These are phyloP conservation scores for Scaptomyza polygonia DNA, from an alignment of 2,888 invertebrate species.

Conservation along the genomic window DNA sequence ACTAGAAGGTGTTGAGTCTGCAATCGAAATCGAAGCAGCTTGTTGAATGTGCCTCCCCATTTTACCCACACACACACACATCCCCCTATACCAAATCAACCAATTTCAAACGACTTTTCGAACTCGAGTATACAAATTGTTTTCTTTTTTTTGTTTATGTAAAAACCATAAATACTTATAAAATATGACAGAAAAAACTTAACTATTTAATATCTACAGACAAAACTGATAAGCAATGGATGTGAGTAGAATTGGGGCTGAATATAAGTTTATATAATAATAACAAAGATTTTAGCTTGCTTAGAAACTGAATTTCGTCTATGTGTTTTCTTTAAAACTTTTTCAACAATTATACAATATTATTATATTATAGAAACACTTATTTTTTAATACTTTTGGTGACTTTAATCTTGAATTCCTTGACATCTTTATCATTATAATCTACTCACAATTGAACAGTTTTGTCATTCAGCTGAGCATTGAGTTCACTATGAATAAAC, in stretches of 20 bases:
- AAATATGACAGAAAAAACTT: slow-evolving; percentile 25
- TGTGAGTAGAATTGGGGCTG: background rate
- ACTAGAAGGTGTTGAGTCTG: slow-evolving; percentile 7
- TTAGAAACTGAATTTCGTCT: too few species aligned
- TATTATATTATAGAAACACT: too few species aligned
- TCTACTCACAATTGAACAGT: slow-evolving; percentile 13
- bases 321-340: too few species aligned
- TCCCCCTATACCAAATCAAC: background rate
- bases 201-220: slow-evolving; percentile 11
- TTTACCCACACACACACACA: background rate
- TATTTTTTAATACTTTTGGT: too few species aligned
- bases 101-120: background rate
- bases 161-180: slow-evolving; percentile 36
- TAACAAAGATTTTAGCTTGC: too few species aligned
- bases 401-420: background rate
- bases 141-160: slow-evolving; percentile 49
- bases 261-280: too few species aligned
- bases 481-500: slow-evolving; percentile 5
- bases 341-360: too few species aligned
- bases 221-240: slow-evolving; percentile 12
- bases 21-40: slow-evolving; percentile 13
- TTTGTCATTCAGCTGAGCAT: slow-evolving; percentile 18
- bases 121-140: slow-evolving; percentile 28
- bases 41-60: slow-evolving; percentile 7
- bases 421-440: background rate